Evolutionary conservation across 2,797 vertebrate genomes (phyloP).

Genomic region (Todus mexicanus): DNA sequence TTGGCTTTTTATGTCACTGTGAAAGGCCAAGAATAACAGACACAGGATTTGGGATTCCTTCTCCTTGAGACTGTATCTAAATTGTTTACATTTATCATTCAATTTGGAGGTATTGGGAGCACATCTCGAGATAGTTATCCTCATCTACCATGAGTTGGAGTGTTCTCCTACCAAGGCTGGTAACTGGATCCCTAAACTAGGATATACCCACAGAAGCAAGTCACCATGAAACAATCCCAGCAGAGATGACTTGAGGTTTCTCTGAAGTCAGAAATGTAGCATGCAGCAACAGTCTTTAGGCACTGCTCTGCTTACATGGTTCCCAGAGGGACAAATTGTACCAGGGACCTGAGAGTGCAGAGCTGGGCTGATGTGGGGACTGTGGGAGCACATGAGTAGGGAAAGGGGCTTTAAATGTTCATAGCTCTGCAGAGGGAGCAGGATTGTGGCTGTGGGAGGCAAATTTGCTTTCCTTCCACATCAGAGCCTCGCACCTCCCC

Average conservation of each 20-base stretch:
- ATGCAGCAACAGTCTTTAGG: neutral
- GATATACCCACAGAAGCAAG: neutral
- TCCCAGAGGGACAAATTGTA: neutral
- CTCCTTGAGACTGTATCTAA: neutral
- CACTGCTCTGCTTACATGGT: neutral
- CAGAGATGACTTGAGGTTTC: neutral
- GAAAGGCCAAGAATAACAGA: constrained; percentile 16
- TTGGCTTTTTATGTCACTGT: neutral
- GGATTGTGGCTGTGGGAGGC: too few relatives aligned
- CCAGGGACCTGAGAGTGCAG: neutral
- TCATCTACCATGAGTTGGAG: neutral
- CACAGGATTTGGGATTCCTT: neutral
- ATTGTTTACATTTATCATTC: neutral
- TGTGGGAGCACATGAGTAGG: too few relatives aligned
- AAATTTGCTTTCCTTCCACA: neutral
- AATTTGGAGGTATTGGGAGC: neutral
- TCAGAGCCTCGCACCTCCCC: neutral
- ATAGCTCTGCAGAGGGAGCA: neutral
- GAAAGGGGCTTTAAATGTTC: neutral
- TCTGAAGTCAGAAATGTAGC: neutral
- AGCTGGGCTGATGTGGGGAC: neutral
- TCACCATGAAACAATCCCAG: neutral
- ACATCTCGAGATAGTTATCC: neutral
- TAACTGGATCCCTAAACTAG: neutral
- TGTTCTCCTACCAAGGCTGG: neutral